Evolutionary conservation across 2,888 invertebrate species (phyloP).

Genomic region (Nemurella pictetii): DNA sequence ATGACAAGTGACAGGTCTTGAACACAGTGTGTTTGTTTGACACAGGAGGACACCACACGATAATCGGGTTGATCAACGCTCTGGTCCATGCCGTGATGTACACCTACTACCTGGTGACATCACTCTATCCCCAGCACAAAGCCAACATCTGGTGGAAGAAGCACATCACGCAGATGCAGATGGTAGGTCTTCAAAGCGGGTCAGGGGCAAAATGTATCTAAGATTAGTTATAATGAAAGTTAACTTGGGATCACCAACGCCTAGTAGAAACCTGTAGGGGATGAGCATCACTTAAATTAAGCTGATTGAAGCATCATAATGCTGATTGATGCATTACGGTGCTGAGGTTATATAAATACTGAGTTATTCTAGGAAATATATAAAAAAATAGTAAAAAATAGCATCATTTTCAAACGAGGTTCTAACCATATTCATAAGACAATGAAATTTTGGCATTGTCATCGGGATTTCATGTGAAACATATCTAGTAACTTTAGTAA

Average conservation of each 20-base stretch:
- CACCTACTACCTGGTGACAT: constrained; percentile 73
- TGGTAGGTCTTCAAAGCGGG: constrained; percentile 57
- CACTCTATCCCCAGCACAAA: constrained; percentile 57
- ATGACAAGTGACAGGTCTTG: background rate
- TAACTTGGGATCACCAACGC: background rate
- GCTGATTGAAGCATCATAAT: too few relatives aligned
- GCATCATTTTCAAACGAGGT: too few relatives aligned
- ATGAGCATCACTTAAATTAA: background rate
- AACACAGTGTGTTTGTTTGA: constrained; percentile 3
- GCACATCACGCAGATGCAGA: constrained; percentile 80
- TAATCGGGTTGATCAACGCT: constrained; percentile 69
- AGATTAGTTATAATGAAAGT: background rate
- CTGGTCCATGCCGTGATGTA: constrained; percentile 84
- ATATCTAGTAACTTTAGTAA: too few relatives aligned
- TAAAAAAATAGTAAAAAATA: too few relatives aligned
- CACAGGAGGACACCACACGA: constrained; percentile 66
- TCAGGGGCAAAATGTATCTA: too few relatives aligned
- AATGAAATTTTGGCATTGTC: too few relatives aligned
- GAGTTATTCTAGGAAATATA: too few relatives aligned
- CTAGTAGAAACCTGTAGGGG: background rate
- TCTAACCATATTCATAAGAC: too few relatives aligned
- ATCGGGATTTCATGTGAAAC: too few relatives aligned
- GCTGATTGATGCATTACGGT: too few relatives aligned
- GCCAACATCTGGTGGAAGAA: constrained; percentile 79
- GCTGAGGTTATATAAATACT: too few relatives aligned